Percentiles rank a stretch among this genome's conserved stretches.
Evolutionary conservation across 2,797 vertebrate genomes (phyloP).

Genomic region (Buphagus erythrorhynchus): DNA sequence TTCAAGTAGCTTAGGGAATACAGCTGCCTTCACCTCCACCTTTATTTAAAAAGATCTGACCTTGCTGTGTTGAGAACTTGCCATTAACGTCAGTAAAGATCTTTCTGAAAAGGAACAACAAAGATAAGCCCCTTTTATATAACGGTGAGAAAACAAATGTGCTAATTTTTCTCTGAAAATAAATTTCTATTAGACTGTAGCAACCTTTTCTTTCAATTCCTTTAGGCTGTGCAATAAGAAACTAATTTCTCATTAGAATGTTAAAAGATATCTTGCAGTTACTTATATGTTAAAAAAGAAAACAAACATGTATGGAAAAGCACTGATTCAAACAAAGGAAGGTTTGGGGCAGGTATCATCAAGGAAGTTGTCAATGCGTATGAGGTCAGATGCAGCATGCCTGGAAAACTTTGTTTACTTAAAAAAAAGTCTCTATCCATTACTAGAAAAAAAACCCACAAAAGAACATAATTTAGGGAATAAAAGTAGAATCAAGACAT

Average conservation of each 20-base stretch:
- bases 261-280: neutral
- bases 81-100: neutral
- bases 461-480: neutral
- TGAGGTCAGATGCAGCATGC: neutral
- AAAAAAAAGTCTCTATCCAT: neutral
- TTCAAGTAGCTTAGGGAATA: neutral
- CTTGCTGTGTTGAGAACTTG: neutral
- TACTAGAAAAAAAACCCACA: neutral
- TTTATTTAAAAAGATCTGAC: constrained; percentile 2
- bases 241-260: neutral
- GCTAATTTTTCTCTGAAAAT: neutral
- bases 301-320: neutral
- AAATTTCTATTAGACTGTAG: neutral
- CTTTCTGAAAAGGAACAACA: neutral
- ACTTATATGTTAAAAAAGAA: neutral
- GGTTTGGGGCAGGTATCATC: neutral
- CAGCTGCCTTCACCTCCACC: neutral
- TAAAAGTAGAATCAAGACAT: neutral
- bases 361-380: neutral
- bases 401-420: neutral
- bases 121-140: neutral
- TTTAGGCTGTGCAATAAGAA: neutral
- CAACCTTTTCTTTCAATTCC: neutral
- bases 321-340: neutral
- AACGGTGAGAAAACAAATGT: neutral